A percentile compares a stretch with the other conserved stretches of the same genome.
These are phyloP conservation scores for Drosophila erecta DNA, from an alignment of 1,140 invertebrate genomes.

Conservation along the genomic window DNA sequence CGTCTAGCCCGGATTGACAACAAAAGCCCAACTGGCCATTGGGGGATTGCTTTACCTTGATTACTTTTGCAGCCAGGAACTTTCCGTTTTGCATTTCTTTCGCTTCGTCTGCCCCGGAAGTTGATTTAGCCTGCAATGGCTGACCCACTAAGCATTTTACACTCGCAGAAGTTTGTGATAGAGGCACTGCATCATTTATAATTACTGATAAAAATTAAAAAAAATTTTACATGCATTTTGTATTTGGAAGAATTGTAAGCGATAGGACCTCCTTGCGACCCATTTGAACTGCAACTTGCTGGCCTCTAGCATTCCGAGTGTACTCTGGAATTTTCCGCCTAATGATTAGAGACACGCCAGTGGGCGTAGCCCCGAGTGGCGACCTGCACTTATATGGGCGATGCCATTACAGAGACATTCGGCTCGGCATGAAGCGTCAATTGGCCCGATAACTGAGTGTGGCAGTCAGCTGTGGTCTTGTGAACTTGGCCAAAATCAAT, in stretches of 20 bases:
- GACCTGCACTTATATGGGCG: conserved; percentile 19
- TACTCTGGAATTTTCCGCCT: conserved; percentile 18
- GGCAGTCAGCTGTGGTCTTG: conserved; percentile 17
- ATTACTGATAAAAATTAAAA: neutral
- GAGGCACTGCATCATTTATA: neutral
- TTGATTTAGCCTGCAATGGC: conserved; percentile 41
- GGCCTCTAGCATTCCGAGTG: neutral
- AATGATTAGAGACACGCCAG: conserved; percentile 59
- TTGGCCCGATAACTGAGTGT: conserved; percentile 48
- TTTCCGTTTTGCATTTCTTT: conserved; percentile 47
- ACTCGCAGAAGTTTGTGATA: conserved; percentile 2
- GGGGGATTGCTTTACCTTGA: conserved; percentile 40
- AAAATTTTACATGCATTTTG: too few relatives aligned
- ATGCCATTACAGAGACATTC: conserved; percentile 51
- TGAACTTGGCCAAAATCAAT: conserved; percentile 58
- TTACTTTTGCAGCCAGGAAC: conserved; percentile 41
- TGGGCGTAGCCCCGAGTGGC: conserved; percentile 31
- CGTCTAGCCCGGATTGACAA: conserved; percentile 31
- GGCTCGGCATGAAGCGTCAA: conserved; percentile 29
- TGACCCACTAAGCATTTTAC: conserved; percentile 46
- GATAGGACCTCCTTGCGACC: neutral
- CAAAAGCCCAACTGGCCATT: conserved; percentile 38
- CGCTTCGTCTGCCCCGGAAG: conserved; percentile 32
- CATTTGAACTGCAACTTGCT: neutral
- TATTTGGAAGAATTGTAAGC: too few relatives aligned